Conservation (phyloP, 2,888 invertebrate genomes). For the Latrodectus elegans region DNA sequence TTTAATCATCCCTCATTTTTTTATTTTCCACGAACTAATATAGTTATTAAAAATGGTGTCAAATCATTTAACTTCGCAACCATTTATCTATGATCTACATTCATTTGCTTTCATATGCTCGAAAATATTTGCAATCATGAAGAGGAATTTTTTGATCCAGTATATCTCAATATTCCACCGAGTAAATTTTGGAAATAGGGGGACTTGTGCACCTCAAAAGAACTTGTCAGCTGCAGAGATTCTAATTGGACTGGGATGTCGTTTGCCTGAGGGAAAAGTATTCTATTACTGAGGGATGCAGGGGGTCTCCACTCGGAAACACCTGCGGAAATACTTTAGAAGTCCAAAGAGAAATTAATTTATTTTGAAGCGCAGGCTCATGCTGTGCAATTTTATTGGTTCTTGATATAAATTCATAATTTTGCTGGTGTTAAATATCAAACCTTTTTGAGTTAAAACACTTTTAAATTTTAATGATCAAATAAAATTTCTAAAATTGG, state of each 20-base stretch:
- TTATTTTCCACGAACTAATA: no score
- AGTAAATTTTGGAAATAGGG: not conserved
- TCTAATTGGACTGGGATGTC: not conserved
- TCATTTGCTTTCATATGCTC: not conserved
- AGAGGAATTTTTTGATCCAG: not conserved
- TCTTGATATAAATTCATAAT: no score
- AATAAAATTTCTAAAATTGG: no score
- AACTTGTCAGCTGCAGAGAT: conserved; percentile 11
- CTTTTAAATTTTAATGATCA: no score
- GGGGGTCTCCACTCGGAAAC: conserved; percentile 35
- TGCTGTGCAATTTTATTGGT: no score
- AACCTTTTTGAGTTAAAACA: no score
- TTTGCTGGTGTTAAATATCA: no score
- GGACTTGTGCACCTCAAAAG: not conserved
- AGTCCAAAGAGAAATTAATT: no score
- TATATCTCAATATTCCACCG: not conserved
- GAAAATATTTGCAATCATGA: not conserved
- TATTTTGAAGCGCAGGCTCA: no score
- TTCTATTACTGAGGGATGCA: conserved; percentile 30
- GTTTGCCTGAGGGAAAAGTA: conserved; percentile 31
- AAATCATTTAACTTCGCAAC: no score
- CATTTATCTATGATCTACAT: not conserved
- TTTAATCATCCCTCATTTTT: no score
- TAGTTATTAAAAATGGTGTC: no score
- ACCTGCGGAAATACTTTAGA: conserved; percentile 7